phyloP scores from a whole-genome alignment of 1,140 invertebrate genomes.

The Trachymyrmex septentrionalis region DNA sequence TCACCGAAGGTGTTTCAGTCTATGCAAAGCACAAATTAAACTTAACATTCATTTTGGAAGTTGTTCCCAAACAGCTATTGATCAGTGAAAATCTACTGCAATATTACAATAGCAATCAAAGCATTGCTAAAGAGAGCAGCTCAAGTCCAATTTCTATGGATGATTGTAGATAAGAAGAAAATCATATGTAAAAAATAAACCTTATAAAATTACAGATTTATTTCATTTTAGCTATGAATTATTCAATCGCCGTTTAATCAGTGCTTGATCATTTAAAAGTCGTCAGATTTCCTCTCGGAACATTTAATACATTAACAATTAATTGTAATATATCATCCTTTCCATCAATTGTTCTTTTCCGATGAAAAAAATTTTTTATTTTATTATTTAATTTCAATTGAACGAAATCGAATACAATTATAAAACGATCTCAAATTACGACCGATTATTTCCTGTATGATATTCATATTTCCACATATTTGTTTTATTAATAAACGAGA shows the following conservation, averaged over 20 bases:
- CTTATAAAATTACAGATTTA: background rate
- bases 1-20: background rate
- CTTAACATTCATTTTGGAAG: slow-evolving; percentile 2
- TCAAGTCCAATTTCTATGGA: background rate
- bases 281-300: background rate
- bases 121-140: background rate
- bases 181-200: background rate
- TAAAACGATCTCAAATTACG: background rate
- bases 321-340: background rate
- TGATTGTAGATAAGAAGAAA: background rate
- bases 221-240: background rate
- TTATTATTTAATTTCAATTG: background rate
- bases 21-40: background rate
- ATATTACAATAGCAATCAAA: background rate
- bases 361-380: background rate
- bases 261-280: background rate
- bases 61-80: background rate
- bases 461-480: background rate
- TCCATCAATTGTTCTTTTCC: background rate
- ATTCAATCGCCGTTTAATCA: background rate
- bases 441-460: background rate
- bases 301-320: slow-evolving; percentile 7
- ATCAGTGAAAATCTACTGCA: too few relatives aligned
- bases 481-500: slow-evolving; percentile 1
- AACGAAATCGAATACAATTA: background rate